Conservation (phyloP, 2,113 vertebrate genomes). For the Maccullochella peelii region DNA sequence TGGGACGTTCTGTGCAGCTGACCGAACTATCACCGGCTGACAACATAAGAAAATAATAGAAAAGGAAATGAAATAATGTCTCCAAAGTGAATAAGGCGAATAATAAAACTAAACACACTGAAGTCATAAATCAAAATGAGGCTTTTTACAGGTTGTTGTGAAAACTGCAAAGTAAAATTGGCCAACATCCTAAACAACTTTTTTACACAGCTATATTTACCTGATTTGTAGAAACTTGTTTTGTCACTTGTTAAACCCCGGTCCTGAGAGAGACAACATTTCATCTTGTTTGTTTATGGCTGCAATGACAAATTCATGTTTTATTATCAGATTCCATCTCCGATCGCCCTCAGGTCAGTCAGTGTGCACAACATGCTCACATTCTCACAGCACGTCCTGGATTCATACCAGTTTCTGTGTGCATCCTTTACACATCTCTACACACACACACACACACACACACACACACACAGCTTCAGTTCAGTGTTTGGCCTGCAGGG, state of each 20-base stretch:
- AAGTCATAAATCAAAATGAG: no score
- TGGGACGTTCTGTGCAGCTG: no score
- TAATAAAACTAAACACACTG: background rate
- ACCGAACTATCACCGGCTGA: background rate
- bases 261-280: background rate
- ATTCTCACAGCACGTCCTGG: no score
- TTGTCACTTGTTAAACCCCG: background rate
- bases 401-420: no score
- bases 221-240: no score
- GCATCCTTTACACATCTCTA: no score
- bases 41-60: background rate
- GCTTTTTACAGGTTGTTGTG: background rate
- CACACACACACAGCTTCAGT: background rate
- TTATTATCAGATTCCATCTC: no score
- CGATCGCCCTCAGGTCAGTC: background rate
- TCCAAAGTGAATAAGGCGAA: background rate
- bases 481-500: conserved; percentile 33
- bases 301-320: background rate
- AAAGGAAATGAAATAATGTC: background rate
- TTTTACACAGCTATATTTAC: no score
- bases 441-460: background rate
- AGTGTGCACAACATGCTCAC: background rate
- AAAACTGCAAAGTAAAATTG: no score
- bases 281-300: background rate
- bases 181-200: background rate